Conservation (phyloP, 1,140 invertebrate genomes). For the Anadara kagoshimensis region DNA sequence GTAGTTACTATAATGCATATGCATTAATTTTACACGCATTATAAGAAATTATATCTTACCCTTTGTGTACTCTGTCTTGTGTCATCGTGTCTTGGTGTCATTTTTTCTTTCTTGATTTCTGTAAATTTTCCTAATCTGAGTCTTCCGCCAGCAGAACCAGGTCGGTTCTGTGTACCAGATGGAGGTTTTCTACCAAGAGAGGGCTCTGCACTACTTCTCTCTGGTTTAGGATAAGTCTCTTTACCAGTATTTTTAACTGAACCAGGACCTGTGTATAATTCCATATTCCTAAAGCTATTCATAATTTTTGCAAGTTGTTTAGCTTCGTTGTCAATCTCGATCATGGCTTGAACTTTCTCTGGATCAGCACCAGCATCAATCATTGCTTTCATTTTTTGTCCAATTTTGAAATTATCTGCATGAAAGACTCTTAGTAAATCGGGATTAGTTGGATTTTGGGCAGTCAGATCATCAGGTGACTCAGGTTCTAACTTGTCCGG, state of each 20-base stretch:
- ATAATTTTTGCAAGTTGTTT: slow-evolving; percentile 61
- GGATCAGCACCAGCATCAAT: slow-evolving; percentile 50
- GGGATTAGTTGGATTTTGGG: slow-evolving; percentile 47
- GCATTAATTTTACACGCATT: no score
- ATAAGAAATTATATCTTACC: no score
- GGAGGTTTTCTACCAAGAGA: slow-evolving; percentile 25
- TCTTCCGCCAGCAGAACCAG: slow-evolving; percentile 31
- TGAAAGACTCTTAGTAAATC: slow-evolving; percentile 53
- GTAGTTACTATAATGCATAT: no score
- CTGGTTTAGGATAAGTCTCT: slow-evolving; percentile 20
- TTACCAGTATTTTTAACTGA: not conserved
- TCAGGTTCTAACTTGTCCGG: slow-evolving; percentile 11
- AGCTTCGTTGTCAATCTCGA: slow-evolving; percentile 54
- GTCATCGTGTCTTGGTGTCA: slow-evolving; percentile 12
- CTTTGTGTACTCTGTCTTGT: not conserved
- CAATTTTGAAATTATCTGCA: slow-evolving; percentile 48
- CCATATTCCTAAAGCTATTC: slow-evolving; percentile 65
- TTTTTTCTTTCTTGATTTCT: slow-evolving; percentile 38
- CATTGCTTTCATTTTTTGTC: slow-evolving; percentile 55
- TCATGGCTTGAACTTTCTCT: slow-evolving; percentile 42
- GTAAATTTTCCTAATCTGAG: slow-evolving; percentile 48
- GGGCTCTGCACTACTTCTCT: slow-evolving; percentile 31
- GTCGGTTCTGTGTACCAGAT: slow-evolving; percentile 23
- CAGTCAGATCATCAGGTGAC: slow-evolving; percentile 35
- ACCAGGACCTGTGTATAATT: slow-evolving; percentile 54